A percentile compares a stretch with the other conserved stretches of the same genome.
Conservation (phyloP, 1,140 invertebrate genomes). For the Arctopsyche grandis region DNA sequence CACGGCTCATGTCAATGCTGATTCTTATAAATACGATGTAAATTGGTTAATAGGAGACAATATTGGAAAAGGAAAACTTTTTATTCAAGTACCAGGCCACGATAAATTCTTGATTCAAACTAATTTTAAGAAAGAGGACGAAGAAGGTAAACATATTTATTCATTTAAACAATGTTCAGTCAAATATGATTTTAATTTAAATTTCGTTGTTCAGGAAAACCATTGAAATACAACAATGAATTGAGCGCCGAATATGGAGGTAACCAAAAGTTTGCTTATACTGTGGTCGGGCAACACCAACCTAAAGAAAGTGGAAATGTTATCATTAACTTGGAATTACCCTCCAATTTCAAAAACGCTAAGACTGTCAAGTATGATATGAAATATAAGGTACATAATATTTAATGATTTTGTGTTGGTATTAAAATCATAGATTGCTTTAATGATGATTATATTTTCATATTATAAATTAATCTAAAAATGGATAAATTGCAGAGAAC, state of each 20-base stretch:
- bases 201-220: not conserved
- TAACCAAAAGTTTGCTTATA: conserved; percentile 37
- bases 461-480: too few species aligned
- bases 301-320: conserved; percentile 35
- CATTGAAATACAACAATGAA: conserved; percentile 1
- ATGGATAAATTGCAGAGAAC: not conserved
- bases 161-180: not conserved
- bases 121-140: conserved; percentile 58
- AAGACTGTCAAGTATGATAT: conserved; percentile 31
- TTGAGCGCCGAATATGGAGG: conserved; percentile 40
- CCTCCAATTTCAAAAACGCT: conserved; percentile 34
- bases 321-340: conserved; percentile 19
- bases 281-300: not conserved
- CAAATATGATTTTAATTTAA: not conserved
- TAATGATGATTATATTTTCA: too few species aligned
- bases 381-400: conserved; percentile 24
- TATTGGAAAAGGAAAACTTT: conserved; percentile 66
- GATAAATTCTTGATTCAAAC: conserved; percentile 58
- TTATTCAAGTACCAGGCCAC: conserved; percentile 61
- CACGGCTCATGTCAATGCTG: conserved; percentile 62
- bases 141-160: conserved; percentile 55
- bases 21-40: conserved; percentile 60
- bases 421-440: too few species aligned
- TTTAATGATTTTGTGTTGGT: too few species aligned
- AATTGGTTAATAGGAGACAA: conserved; percentile 60